Percentiles rank a stretch among this genome's conserved stretches.
These are phyloP conservation scores for Cerceris rybyensis DNA, from an alignment of 2,888 invertebrate genomes.

Conservation along the genomic window DNA sequence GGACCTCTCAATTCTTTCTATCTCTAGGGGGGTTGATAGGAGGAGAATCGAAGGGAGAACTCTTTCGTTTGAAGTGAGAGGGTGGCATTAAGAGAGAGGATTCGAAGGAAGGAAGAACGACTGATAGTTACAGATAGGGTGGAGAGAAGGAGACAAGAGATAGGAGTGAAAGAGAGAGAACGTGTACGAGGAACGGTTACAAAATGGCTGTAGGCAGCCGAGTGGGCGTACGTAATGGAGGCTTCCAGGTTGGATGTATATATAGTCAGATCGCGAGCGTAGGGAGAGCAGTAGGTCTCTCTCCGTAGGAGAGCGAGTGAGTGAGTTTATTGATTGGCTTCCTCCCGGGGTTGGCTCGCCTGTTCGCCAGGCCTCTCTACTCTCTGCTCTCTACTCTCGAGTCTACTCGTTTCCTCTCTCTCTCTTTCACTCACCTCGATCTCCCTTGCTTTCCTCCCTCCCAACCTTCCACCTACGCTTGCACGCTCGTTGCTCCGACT, in stretches of 20 bases:
- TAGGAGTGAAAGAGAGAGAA: constrained; percentile 57
- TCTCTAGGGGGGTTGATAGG: constrained; percentile 31
- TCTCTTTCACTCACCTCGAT: constrained; percentile 34
- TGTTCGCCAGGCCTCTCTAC: constrained; percentile 66
- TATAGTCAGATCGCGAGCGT: constrained; percentile 62
- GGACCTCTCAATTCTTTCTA: constrained; percentile 35
- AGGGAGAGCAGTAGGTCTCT: constrained; percentile 72
- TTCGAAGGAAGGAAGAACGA: too few relatives aligned
- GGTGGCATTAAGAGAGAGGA: too few relatives aligned
- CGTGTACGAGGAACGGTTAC: constrained; percentile 74
- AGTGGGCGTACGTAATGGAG: constrained; percentile 82
- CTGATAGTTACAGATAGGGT: too few relatives aligned
- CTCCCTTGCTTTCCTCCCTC: constrained; percentile 20
- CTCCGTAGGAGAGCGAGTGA: constrained; percentile 71
- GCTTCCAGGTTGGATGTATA: constrained; percentile 74
- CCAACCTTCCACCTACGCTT: constrained; percentile 2
- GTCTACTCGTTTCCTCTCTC: constrained; percentile 51
- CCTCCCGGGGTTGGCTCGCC: constrained; percentile 76
- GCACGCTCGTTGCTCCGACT: constrained; percentile 32
- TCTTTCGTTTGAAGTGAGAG: too few relatives aligned
- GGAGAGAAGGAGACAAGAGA: too few relatives aligned
- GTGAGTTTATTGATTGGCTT: constrained; percentile 82
- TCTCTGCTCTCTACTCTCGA: constrained; percentile 44
- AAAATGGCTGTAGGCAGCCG: constrained; percentile 81
- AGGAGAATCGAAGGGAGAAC: too few relatives aligned